These are phyloP conservation scores for Leptodactylus fuscus DNA, from an alignment of 2,113 vertebrate species.

Conservation along the genomic window DNA sequence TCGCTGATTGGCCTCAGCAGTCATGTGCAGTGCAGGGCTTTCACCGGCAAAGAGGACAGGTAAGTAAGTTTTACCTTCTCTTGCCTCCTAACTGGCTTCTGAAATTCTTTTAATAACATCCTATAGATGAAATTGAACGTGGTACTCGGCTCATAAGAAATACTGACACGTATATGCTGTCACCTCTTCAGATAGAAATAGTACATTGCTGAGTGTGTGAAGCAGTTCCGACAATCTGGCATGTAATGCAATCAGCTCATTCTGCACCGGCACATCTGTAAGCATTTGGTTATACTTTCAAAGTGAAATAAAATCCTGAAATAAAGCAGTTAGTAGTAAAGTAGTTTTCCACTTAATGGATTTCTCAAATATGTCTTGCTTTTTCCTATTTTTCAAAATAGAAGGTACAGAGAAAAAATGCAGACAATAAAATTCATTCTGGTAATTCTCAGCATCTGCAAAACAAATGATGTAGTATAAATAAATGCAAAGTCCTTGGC, in stretches of 20 bases:
- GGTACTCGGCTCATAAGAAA: not conserved
- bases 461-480: conserved; percentile 40
- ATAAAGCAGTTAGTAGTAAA: conserved; percentile 28
- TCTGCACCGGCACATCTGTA: conserved; percentile 25
- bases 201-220: not conserved
- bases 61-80: too few species aligned
- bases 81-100: too few species aligned
- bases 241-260: conserved; percentile 32
- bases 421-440: conserved; percentile 33
- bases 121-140: not conserved
- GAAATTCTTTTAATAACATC: too few species aligned
- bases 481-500: conserved; percentile 49
- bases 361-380: conserved; percentile 12
- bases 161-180: not conserved
- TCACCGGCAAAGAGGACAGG: too few species aligned
- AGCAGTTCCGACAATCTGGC: conserved; percentile 10
- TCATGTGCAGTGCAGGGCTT: too few species aligned
- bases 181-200: not conserved
- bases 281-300: conserved; percentile 31
- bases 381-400: conserved; percentile 41
- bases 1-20: too few species aligned
- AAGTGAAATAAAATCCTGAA: conserved; percentile 26
- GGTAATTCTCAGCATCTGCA: conserved; percentile 36
- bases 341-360: conserved; percentile 23
- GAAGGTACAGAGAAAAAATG: conserved; percentile 9